Conservation (phyloP, 2,113 vertebrate species). For the Egretta garzetta region DNA sequence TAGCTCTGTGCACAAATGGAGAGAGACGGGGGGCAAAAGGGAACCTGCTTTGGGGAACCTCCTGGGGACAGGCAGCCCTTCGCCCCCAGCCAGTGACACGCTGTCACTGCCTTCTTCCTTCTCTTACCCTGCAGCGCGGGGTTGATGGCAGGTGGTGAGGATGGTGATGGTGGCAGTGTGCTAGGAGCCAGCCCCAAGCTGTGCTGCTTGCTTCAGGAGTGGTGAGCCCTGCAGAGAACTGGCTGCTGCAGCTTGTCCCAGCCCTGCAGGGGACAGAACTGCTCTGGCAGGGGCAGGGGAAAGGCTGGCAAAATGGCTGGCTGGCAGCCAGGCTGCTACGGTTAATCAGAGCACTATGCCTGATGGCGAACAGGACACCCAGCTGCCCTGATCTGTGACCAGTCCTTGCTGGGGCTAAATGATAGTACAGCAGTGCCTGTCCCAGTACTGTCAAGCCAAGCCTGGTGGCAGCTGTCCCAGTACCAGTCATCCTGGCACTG, state of each 20-base stretch:
- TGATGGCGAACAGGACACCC: rapidly evolving
- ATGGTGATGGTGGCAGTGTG: not conserved
- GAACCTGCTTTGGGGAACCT: rapidly evolving
- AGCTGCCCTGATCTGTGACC: not conserved
- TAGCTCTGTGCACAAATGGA: not conserved
- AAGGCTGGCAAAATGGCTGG: not conserved
- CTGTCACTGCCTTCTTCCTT: not conserved
- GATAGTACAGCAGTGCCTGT: not conserved
- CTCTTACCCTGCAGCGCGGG: rapidly evolving
- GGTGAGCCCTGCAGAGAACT: not conserved
- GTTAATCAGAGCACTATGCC: not conserved
- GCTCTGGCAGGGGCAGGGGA: not conserved
- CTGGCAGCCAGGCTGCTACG: not conserved
- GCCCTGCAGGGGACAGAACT: not conserved
- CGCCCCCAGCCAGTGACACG: rapidly evolving
- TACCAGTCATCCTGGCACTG: not conserved
- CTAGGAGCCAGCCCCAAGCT: not conserved
- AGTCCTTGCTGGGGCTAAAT: not conserved
- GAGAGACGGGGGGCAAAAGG: not conserved
- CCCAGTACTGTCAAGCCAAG: not conserved
- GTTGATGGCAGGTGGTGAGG: not conserved
- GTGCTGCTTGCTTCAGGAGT: rapidly evolving
- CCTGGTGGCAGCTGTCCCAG: not conserved
- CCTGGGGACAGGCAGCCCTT: not conserved
- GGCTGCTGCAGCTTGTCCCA: not conserved